These are phyloP conservation scores for Andrena fulva DNA, from an alignment of 2,888 invertebrate species.

Conservation along the genomic window DNA sequence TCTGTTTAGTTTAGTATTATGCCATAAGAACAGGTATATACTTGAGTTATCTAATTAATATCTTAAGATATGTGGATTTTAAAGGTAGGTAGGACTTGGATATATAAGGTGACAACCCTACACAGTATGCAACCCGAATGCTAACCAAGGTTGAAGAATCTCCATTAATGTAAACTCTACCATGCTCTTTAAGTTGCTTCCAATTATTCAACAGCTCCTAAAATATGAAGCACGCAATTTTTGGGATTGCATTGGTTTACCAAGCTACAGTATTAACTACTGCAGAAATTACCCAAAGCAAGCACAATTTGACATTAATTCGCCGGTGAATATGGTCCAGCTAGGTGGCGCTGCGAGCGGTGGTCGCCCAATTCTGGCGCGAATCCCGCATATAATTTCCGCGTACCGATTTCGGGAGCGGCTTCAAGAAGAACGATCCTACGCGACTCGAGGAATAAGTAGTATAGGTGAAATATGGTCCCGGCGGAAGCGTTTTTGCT, in stretches of 20 bases:
- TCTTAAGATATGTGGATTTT: too few relatives aligned
- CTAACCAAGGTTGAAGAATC: too few relatives aligned
- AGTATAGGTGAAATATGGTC: conserved; percentile 72
- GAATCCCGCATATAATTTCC: conserved; percentile 73
- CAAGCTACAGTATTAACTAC: neutral
- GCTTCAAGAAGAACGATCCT: conserved; percentile 68
- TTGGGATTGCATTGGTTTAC: neutral
- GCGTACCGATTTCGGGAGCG: conserved; percentile 50
- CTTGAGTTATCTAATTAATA: too few relatives aligned
- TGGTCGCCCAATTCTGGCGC: conserved; percentile 59
- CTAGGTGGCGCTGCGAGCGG: conserved; percentile 30
- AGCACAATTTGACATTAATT: conserved; percentile 63
- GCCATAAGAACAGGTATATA: too few relatives aligned
- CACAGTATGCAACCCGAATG: too few relatives aligned
- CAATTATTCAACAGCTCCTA: neutral
- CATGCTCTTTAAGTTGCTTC: too few relatives aligned
- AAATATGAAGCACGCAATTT: neutral
- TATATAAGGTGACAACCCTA: too few relatives aligned
- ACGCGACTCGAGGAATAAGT: conserved; percentile 63
- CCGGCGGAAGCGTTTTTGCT: conserved; percentile 70
- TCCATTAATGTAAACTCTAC: too few relatives aligned
- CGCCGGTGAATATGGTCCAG: conserved; percentile 50
- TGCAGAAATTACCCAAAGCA: conserved; percentile 3
- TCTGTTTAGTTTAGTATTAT: too few relatives aligned
- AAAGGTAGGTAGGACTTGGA: too few relatives aligned